Evolutionary conservation across 1,140 invertebrate genomes (phyloP).

Genomic region (Trypoxylus dichotomus): DNA sequence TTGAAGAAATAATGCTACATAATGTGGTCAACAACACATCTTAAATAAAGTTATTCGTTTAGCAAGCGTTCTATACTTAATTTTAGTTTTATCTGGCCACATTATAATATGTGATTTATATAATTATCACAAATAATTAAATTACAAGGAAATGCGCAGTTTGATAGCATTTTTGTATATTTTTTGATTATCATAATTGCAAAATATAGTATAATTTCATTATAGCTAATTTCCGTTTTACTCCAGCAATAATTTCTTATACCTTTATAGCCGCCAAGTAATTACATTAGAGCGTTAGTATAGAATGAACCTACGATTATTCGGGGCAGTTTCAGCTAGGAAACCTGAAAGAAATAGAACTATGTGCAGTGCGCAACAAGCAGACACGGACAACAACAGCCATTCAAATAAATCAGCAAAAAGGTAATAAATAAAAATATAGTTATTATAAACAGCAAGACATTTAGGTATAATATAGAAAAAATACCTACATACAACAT

Average conservation of each 20-base stretch:
- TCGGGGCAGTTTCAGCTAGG: background rate
- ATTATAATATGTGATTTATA: too few species aligned
- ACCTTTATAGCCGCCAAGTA: too few species aligned
- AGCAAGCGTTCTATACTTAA: too few species aligned
- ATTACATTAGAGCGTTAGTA: background rate
- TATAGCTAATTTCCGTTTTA: background rate
- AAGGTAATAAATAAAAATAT: constrained; percentile 4
- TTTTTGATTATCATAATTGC: too few species aligned
- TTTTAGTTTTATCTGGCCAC: too few species aligned
- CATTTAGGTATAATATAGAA: constrained; percentile 2
- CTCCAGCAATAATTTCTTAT: background rate
- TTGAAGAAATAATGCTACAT: too few species aligned
- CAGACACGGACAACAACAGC: constrained; percentile 19
- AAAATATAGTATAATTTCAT: too few species aligned
- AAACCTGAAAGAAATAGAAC: constrained; percentile 9
- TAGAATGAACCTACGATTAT: constrained; percentile 19
- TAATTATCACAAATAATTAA: background rate
- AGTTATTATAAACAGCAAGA: background rate
- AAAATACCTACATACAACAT: background rate
- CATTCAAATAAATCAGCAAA: background rate
- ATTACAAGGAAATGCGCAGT: background rate
- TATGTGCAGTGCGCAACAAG: constrained; percentile 22
- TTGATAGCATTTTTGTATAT: too few species aligned
- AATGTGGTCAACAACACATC: too few species aligned
- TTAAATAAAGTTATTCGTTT: too few species aligned